Percentiles rank a stretch among this genome's conserved stretches.
Conservation (phyloP, 2,888 invertebrate genomes). For the Lasioglossum zephyrum region DNA sequence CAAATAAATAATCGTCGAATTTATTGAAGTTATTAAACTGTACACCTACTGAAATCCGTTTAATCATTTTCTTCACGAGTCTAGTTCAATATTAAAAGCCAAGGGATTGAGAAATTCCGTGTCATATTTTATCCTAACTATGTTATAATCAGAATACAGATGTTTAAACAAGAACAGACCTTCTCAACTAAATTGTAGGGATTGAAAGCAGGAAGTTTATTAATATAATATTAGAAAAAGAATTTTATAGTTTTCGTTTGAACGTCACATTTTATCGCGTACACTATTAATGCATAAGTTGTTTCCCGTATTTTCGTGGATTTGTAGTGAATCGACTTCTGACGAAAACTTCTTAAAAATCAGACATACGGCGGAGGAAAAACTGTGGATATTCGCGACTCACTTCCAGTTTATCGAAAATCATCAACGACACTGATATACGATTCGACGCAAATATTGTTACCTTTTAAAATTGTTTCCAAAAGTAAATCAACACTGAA, state of each 20-base stretch:
- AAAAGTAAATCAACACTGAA: neutral
- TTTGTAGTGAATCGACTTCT: neutral
- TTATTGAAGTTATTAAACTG: neutral
- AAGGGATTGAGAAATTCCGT: neutral
- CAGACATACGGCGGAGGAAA: too few relatives aligned
- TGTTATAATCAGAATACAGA: neutral
- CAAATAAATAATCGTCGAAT: neutral
- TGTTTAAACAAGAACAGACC: neutral
- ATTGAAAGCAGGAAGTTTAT: neutral
- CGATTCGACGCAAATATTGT: slow-evolving; percentile 3
- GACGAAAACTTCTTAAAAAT: neutral
- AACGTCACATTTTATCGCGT: neutral
- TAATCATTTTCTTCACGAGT: neutral
- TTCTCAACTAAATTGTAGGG: neutral
- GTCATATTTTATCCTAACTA: neutral
- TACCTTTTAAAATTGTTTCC: neutral
- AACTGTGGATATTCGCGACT: neutral
- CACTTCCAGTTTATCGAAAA: neutral
- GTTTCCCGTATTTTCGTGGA: neutral
- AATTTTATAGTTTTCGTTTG: neutral
- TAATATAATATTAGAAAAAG: neutral
- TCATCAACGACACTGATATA: neutral
- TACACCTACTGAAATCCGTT: neutral
- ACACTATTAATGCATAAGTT: neutral
- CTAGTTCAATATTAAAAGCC: neutral